Base-by-base conservation (phyloP, 92 coral and sea anemone genomes). In the Isaurus tuberculatus region DNA sequence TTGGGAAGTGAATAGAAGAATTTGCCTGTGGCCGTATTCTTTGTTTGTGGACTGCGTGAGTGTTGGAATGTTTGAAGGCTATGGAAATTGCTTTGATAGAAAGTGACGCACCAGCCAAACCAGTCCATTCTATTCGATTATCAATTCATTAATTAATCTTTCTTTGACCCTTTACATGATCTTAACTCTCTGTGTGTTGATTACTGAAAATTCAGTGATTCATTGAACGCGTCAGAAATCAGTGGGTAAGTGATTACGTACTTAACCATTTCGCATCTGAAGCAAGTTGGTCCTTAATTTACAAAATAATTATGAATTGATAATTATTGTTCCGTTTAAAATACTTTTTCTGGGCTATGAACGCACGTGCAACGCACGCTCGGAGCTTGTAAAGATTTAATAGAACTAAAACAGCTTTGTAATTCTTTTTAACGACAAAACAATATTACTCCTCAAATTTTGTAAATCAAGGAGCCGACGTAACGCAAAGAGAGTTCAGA, bases 21-120 rank as follows among this genome's bases (percentile, higher is more conserved):
- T 57, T 77, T 33, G 82, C 82, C 82, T 57, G 51, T 58, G 82
- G 82, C 82, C 22, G 10, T 77, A 0, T 4, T 34, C 29, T 57
- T 77, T 77, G 82, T 77, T 34, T 22, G 22, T 22, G 5, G 82
- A 0, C 82, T 77, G 82, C 82, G 82, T 77, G 82, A 77, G 70
- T 13, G 31, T 61, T 20, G 68, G 82, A 77, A 77, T 77, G 68
- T 77, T 55, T 77, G 44, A 36, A n/a, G n/a, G 27, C 44, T n/a
- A 57, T 34, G 58, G 82, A 77, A 77, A 72, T 42, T 77, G 70
- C 51, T 36, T 77, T 57, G 49, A 32, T 57, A 77, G 19, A 26
- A 15, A 33, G n/a, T 75, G 82, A 77, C 82, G 82, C 82, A 77
- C 70, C 36, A 73, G 10, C 81, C 0, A 22, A 31, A 14, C 81